These are phyloP conservation scores for human (Homo sapiens) DNA, from an alignment of 2,113 vertebrate genomes.

Conservation along the genomic window GRCh38 chr3:77109001-77109500, in stretches of 20 bases:
- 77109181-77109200: neutral
- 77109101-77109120: neutral
- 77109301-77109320: neutral
- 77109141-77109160: neutral
- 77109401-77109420: neutral
- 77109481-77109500: neutral
- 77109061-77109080: neutral
- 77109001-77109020: neutral
- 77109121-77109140: neutral
- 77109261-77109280: neutral
- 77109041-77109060: neutral
- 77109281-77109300: neutral
- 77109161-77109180: neutral
- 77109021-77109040: neutral
- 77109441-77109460: neutral
- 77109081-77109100: neutral
- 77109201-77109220: neutral
- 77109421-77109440: neutral
- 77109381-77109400: neutral
- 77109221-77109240: neutral
- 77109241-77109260: neutral
- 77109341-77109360: neutral
- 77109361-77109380: neutral
- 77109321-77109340: neutral
- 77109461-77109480: neutral